These are phyloP conservation scores for Psittacula cyanocephala DNA, from an alignment of 2,113 vertebrate species.

Conservation along the genomic window DNA sequence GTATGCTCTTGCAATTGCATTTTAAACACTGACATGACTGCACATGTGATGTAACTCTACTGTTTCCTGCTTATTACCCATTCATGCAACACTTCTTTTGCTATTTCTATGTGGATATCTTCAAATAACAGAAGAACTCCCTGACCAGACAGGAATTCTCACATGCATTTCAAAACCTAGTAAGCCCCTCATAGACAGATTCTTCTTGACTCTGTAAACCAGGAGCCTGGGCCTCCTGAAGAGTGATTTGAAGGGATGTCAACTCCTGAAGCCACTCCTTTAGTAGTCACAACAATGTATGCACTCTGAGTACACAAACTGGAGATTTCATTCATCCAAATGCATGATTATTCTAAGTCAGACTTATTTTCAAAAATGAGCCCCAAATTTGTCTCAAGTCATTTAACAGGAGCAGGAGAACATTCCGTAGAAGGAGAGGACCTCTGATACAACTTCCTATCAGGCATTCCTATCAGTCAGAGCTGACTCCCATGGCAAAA, in stretches of 20 bases:
- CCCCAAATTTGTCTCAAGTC: background rate
- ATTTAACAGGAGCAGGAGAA: background rate
- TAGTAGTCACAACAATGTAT: background rate
- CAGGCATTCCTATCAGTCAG: background rate
- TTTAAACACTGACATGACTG: background rate
- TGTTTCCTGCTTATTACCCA: background rate
- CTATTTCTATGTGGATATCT: background rate
- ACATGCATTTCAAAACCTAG: background rate
- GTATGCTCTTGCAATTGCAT: background rate
- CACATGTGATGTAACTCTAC: fast-evolving
- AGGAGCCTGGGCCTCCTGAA: background rate
- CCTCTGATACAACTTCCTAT: background rate
- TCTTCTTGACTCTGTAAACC: background rate
- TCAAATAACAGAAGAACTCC: background rate
- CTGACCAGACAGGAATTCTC: fast-evolving
- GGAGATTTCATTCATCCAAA: background rate
- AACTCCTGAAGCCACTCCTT: background rate
- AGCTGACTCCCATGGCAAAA: background rate
- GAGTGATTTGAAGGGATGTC: background rate
- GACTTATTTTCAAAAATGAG: background rate
- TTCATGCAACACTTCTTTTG: background rate
- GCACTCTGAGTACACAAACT: background rate
- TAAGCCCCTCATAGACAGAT: background rate
- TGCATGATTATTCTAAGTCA: background rate
- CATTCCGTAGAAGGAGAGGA: background rate